phyloP scores from a whole-genome alignment of 2,888 invertebrate genomes.

The Pharmacophagus antenor region DNA sequence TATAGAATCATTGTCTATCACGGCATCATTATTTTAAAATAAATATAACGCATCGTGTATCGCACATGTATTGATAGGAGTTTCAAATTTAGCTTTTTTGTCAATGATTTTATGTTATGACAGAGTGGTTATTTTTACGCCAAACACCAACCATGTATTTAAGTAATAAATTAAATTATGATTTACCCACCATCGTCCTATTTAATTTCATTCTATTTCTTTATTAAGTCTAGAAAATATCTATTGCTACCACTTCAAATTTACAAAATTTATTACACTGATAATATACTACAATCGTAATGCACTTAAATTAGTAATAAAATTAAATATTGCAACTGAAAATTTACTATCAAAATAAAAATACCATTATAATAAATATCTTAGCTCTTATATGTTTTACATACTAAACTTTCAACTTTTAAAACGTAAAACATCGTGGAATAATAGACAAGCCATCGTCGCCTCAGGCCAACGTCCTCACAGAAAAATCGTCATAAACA shows the following conservation, averaged over 20 bases:
- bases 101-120: constrained; percentile 44
- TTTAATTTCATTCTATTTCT: neutral
- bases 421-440: neutral
- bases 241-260: constrained; percentile 13
- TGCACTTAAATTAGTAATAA: constrained; percentile 37
- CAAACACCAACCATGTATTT: constrained; percentile 68
- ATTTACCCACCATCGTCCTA: constrained; percentile 60
- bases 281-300: constrained; percentile 32
- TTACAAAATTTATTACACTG: constrained; percentile 33
- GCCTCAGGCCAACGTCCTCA: neutral
- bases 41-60: constrained; percentile 39
- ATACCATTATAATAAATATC: constrained; percentile 20
- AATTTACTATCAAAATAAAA: constrained; percentile 14
- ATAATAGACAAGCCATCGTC: constrained; percentile 13
- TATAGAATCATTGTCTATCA: neutral
- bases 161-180: constrained; percentile 70
- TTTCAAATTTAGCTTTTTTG: constrained; percentile 59
- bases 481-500: neutral
- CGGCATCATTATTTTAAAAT: neutral
- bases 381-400: constrained; percentile 13
- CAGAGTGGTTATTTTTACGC: constrained; percentile 62
- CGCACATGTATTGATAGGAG: constrained; percentile 55
- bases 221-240: neutral
- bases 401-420: neutral
- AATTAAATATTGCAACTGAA: constrained; percentile 33